Base-by-base conservation (phyloP, 2,797 vertebrate genomes). In the Neosalanx taihuensis region DNA sequence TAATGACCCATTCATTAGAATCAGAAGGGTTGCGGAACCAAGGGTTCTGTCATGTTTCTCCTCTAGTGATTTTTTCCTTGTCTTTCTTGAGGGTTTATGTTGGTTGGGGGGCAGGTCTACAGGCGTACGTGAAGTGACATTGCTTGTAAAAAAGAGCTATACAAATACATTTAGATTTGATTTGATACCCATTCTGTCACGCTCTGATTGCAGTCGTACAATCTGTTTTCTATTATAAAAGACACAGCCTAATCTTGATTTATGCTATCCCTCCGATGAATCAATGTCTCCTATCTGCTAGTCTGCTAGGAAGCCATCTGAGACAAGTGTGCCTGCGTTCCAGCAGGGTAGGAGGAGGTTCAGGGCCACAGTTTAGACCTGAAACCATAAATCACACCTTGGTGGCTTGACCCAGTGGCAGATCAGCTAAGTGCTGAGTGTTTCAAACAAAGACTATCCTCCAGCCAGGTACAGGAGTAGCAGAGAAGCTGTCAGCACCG, bases 361-460 rank as follows among this genome's bases (percentile, higher is more conserved):
- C 63, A 46, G 18, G 63, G 63, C 63, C 63, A 65, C 23, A 0
- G 18, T 7, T 35, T 51, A 37, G 60, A 71, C 56, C 18, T 64
- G 70, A 59, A 63, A 2, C 57, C 57, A 46, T 69, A 31, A 53
- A 75, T 66, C 72, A 56, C 46, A 62, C 60, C 53, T 26, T 33
- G 59, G 29, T 20, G 30, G 59, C 53, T 65, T 60, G 23, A 60
- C 53, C 72, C 65, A 23, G 53, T 46, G 62, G 35, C 26, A 15
- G 57, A 70, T 58, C 31, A 26, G 51, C 10, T 17, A 61, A 57
- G 69, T 60, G 46, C 64, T 67, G 10, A 59, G 57, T 17, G 17
- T 31, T 23, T 53, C 26, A 61, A 51, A 72, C 18, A 41, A 23
- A 23, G 57, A 49, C 68, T 46, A 72, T 41, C 18, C 57, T 20